These are phyloP conservation scores for Anorthoa munda DNA, from an alignment of 2,888 invertebrate species.

Conservation along the genomic window DNA sequence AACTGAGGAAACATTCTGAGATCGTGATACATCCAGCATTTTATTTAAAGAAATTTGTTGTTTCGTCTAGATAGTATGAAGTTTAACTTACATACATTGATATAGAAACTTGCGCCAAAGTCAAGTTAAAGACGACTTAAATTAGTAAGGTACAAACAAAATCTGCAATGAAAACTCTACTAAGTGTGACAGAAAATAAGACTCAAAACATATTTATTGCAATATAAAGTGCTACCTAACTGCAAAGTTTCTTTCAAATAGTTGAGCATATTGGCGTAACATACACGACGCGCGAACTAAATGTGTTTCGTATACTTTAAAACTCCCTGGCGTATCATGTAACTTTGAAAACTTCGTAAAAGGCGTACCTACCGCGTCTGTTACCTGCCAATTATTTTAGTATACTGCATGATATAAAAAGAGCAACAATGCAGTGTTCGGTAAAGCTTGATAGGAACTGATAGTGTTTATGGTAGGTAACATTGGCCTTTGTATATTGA, in stretches of 20 bases:
- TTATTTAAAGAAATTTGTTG: not conserved
- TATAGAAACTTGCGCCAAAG: not conserved
- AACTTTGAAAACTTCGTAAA: slow-evolving; percentile 58
- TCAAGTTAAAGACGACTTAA: not conserved
- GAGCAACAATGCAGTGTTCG: slow-evolving; percentile 29
- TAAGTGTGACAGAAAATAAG: not conserved
- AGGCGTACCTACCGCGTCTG: slow-evolving; percentile 37
- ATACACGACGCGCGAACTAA: slow-evolving; percentile 11
- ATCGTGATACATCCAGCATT: not conserved
- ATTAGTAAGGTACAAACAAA: not conserved
- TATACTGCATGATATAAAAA: slow-evolving; percentile 13
- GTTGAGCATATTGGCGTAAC: slow-evolving; percentile 30
- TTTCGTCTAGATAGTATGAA: not conserved
- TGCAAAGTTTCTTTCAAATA: slow-evolving; percentile 28
- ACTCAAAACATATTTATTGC: not conserved
- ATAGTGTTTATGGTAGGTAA: not conserved
- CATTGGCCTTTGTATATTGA: slow-evolving; percentile 20
- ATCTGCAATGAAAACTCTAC: not conserved
- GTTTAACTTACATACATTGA: too few relatives aligned
- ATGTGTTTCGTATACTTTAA: slow-evolving; percentile 21
- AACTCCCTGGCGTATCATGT: slow-evolving; percentile 42
- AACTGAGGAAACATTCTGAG: not conserved
- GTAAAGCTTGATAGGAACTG: slow-evolving; percentile 1
- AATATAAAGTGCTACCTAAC: slow-evolving; percentile 2
- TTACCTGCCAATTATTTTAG: slow-evolving; percentile 61